phyloP scores from a whole-genome alignment of 2,797 vertebrate genomes.

The Nyctibius grandis region DNA sequence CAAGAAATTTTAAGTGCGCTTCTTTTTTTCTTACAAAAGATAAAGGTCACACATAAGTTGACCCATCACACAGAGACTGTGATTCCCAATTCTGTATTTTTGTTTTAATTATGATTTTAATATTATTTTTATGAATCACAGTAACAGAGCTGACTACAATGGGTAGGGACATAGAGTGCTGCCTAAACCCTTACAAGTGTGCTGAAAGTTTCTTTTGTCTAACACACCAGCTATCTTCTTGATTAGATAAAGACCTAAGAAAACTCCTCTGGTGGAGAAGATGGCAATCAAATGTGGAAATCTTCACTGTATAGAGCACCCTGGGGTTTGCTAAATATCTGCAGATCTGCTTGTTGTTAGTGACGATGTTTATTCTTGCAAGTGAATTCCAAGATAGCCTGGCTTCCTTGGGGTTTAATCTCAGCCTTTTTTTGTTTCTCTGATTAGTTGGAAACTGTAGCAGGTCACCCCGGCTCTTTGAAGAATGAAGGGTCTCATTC shows the following conservation, averaged over 20 bases:
- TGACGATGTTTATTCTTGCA: constrained; percentile 64
- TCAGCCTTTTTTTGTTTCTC: constrained; percentile 62
- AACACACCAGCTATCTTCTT: constrained; percentile 21
- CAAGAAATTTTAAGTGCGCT: neutral
- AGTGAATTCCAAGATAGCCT: constrained; percentile 58
- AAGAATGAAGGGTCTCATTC: constrained; percentile 74
- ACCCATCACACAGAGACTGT: neutral
- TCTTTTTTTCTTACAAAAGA: neutral
- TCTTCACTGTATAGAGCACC: constrained; percentile 35
- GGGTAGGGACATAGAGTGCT: neutral
- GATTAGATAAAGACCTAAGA: constrained; percentile 58
- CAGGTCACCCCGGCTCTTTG: constrained; percentile 69
- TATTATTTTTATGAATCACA: neutral
- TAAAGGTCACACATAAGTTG: neutral
- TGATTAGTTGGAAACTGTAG: constrained; percentile 72
- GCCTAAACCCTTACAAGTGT: neutral
- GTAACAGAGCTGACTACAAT: neutral
- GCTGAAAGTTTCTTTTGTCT: constrained; percentile 49
- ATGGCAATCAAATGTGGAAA: constrained; percentile 56
- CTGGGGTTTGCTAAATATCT: constrained; percentile 57
- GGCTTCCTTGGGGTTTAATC: constrained; percentile 61
- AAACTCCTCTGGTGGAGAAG: constrained; percentile 23
- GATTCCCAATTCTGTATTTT: neutral
- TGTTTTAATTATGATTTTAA: constrained; percentile 2
- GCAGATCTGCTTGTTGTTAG: constrained; percentile 51